phyloP scores from a whole-genome alignment of 2,888 invertebrate genomes.

The Dolomedes plantarius region DNA sequence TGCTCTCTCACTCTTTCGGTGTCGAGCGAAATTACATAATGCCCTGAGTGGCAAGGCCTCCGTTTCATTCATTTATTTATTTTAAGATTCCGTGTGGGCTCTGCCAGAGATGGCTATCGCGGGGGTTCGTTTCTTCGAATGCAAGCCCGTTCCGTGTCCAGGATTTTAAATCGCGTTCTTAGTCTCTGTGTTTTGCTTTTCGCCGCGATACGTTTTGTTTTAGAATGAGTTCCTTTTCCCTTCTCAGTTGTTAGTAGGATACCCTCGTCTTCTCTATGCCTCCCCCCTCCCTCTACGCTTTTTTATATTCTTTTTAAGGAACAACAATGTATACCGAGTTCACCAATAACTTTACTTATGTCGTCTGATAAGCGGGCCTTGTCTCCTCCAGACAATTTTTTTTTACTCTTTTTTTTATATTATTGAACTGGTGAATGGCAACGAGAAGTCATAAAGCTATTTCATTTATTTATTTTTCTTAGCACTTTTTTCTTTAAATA shows the following conservation, averaged over 20 bases:
- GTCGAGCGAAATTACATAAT: no score
- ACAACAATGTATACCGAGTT: neutral
- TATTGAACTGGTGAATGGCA: conserved; percentile 1
- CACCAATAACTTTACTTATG: conserved; percentile 6
- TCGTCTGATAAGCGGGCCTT: neutral
- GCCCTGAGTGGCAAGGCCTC: no score
- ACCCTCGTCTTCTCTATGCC: neutral
- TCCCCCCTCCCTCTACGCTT: neutral
- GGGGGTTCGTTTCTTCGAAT: conserved; percentile 6
- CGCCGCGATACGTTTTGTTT: conserved; percentile 6
- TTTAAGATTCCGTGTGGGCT: conserved; percentile 14
- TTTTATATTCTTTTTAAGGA: neutral
- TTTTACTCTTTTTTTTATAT: neutral
- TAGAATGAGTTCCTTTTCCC: neutral
- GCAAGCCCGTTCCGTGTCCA: neutral
- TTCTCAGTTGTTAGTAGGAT: neutral
- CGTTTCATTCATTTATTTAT: neutral
- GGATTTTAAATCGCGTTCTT: conserved; percentile 5
- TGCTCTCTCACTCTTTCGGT: no score
- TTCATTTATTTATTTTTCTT: no score
- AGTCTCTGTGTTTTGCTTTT: neutral
- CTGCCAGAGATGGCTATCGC: neutral
- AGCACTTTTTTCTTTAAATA: no score
- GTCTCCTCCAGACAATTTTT: neutral
- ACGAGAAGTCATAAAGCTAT: neutral